Conservation (phyloP, 2,797 vertebrate genomes). For the Chaetodon trifasciatus region DNA sequence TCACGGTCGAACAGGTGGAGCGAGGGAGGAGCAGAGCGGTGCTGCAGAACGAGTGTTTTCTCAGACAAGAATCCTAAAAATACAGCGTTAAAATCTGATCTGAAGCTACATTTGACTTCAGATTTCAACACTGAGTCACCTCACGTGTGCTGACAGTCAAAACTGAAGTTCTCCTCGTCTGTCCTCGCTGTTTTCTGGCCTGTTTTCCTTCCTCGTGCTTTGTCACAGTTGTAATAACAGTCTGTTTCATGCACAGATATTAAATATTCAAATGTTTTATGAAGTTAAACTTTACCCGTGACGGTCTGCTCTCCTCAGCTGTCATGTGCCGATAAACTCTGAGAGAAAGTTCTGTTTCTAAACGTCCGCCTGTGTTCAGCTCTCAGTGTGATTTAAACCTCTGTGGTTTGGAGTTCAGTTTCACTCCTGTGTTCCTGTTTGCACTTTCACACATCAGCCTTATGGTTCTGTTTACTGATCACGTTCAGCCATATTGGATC, state of each 20-base stretch:
- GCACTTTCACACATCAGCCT: too few species aligned
- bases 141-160: neutral
- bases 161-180: neutral
- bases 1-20: neutral
- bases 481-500: neutral
- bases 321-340: too few species aligned
- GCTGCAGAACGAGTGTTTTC: too few species aligned
- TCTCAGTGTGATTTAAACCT: neutral
- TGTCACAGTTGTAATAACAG: neutral
- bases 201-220: neutral
- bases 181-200: too few species aligned
- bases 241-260: neutral
- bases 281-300: neutral
- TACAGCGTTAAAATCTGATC: too few species aligned
- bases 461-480: neutral
- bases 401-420: neutral
- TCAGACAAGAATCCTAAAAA: too few species aligned
- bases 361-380: too few species aligned
- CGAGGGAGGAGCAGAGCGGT: neutral
- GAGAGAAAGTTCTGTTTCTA: too few species aligned
- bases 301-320: neutral
- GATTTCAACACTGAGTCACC: too few species aligned
- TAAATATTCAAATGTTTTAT: neutral
- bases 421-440: too few species aligned
- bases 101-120: too few species aligned